A percentile compares a stretch with the other conserved stretches of the same genome.
phyloP scores from a whole-genome alignment of 2,113 vertebrate genomes.

The Semnornis frantzii region DNA sequence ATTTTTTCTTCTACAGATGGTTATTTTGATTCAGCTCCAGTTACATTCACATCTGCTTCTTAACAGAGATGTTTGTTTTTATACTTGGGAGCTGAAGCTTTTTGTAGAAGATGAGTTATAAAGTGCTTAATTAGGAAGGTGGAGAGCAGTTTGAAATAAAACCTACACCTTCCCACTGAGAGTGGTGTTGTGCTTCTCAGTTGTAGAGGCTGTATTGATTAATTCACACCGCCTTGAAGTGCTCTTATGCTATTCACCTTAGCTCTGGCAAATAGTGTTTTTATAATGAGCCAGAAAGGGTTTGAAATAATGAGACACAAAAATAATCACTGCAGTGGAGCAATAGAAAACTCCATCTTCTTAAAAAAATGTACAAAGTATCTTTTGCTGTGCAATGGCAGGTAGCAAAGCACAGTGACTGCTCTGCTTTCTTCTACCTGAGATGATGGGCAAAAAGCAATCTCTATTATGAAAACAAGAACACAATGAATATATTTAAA shows the following conservation, averaged over 20 bases:
- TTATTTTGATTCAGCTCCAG: neutral
- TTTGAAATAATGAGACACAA: conserved; percentile 3
- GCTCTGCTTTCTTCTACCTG: neutral
- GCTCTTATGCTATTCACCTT: neutral
- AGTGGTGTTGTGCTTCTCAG: neutral
- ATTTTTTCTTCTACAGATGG: neutral
- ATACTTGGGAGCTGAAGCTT: neutral
- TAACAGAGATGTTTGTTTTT: conserved; percentile 14
- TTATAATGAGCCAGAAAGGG: conserved; percentile 13
- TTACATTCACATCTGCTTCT: neutral
- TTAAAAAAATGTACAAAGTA: neutral
- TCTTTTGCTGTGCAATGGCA: neutral
- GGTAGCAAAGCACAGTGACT: neutral
- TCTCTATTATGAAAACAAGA: conserved; percentile 3
- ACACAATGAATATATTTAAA: neutral
- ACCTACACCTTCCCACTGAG: neutral
- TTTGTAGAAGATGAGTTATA: neutral
- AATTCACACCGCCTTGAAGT: neutral
- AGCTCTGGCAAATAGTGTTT: neutral
- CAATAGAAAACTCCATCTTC: neutral
- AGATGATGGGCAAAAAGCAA: neutral
- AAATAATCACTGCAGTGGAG: neutral
- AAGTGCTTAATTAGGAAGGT: conserved; percentile 26
- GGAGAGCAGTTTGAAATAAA: conserved; percentile 17
- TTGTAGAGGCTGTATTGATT: conserved; percentile 17